Conservation (phyloP, 1,140 invertebrate genomes). For the Drosophila triauraria region DNA sequence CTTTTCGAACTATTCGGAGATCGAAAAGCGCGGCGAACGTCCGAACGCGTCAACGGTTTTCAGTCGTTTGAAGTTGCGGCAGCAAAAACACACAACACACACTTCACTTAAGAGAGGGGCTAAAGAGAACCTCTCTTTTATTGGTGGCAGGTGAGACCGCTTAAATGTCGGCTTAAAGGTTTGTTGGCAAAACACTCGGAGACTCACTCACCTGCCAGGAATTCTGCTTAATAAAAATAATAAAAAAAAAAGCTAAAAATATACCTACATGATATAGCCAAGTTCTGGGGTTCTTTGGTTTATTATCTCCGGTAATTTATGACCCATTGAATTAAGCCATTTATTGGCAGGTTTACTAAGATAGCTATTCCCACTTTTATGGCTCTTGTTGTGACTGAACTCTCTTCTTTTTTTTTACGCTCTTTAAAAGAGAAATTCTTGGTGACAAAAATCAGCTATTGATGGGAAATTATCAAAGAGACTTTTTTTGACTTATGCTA, state of each 20-base stretch:
- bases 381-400: not conserved
- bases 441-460: not conserved
- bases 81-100: not conserved
- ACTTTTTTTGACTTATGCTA: not conserved
- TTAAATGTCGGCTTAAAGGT: slow-evolving; percentile 3
- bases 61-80: slow-evolving; percentile 69
- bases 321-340: slow-evolving; percentile 17
- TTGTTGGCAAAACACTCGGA: slow-evolving; percentile 13
- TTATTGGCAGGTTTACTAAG: slow-evolving; percentile 15
- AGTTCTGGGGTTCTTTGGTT: slow-evolving; percentile 6
- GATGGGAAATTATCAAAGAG: not conserved
- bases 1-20: slow-evolving; percentile 32
- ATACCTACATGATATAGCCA: not conserved
- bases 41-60: slow-evolving; percentile 73
- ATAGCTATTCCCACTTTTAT: slow-evolving; percentile 17
- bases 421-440: not conserved
- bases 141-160: not conserved
- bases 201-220: slow-evolving; percentile 33
- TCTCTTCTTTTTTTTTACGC: slow-evolving; percentile 2
- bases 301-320: slow-evolving; percentile 28
- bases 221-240: slow-evolving; percentile 1
- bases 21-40: slow-evolving; percentile 55
- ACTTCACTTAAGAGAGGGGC: not conserved
- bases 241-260: not conserved
- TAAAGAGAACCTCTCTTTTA: too few relatives aligned